Evolutionary conservation across 2,888 invertebrate species (phyloP).

Genomic region (Crepidodera aurea): DNA sequence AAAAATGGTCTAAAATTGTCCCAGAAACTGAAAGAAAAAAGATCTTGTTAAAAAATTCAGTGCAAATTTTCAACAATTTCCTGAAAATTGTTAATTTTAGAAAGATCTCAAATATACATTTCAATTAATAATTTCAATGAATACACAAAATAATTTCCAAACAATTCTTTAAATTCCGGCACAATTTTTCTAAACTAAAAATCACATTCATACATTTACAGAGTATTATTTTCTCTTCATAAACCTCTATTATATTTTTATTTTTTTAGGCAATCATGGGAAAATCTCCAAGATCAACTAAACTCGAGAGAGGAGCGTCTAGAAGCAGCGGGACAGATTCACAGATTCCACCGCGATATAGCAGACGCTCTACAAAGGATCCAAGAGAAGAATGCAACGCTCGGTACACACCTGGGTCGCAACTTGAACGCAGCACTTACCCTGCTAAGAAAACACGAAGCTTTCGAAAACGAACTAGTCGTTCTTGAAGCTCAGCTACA

Average conservation of each 20-base stretch:
- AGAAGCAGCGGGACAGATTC: slow-evolving; percentile 95
- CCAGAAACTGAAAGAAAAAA: no score
- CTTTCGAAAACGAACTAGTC: slow-evolving; percentile 91
- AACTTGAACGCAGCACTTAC: slow-evolving; percentile 88
- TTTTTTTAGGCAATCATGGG: slow-evolving; percentile 78
- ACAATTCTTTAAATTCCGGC: background rate
- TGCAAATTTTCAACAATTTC: no score
- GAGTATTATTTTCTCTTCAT: background rate
- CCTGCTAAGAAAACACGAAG: slow-evolving; percentile 86
- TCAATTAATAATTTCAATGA: no score
- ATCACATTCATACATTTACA: background rate
- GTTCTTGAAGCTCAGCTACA: slow-evolving; percentile 91
- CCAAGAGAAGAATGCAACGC: slow-evolving; percentile 86
- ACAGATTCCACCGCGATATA: slow-evolving; percentile 95
- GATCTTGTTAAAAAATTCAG: no score
- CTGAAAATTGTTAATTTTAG: no score
- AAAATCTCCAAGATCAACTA: slow-evolving; percentile 84
- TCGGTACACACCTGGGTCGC: slow-evolving; percentile 80
- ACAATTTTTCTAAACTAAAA: background rate
- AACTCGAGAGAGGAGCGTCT: slow-evolving; percentile 86
- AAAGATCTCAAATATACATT: no score
- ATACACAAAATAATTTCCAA: no score
- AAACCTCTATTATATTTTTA: slow-evolving; percentile 2
- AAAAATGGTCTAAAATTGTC: no score
- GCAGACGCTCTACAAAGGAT: slow-evolving; percentile 90